Evolutionary conservation across 2,888 invertebrate genomes (phyloP).

Genomic region (Spilosoma lubricipeda): DNA sequence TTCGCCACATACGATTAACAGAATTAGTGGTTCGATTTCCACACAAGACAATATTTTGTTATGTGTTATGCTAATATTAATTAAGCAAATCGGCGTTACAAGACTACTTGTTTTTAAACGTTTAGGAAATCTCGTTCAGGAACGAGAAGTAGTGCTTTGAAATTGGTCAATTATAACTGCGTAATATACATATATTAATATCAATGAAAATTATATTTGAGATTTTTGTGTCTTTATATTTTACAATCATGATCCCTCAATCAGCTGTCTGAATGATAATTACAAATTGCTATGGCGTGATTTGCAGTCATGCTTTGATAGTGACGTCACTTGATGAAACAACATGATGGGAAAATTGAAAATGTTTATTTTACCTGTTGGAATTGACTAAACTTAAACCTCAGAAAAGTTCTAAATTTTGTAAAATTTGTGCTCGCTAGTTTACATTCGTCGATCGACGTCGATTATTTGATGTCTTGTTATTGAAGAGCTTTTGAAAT

Average conservation of each 20-base stretch:
- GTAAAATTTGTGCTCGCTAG: too few relatives aligned
- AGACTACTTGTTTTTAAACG: neutral
- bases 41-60: neutral
- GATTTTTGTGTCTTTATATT: constrained; percentile 18
- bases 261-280: constrained; percentile 40
- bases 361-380: neutral
- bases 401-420: neutral
- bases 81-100: neutral
- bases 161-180: constrained; percentile 5
- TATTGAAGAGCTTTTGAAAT: neutral
- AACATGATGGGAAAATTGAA: constrained; percentile 14
- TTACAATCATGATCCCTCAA: constrained; percentile 25
- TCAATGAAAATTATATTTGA: constrained; percentile 7
- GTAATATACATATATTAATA: constrained; percentile 8
- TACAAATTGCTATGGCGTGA: constrained; percentile 45
- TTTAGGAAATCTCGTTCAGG: neutral
- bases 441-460: too few relatives aligned
- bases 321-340: constrained; percentile 31
- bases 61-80: neutral
- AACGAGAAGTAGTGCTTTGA: neutral
- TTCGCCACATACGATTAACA: neutral
- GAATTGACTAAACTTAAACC: neutral
- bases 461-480: neutral
- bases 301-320: constrained; percentile 40
- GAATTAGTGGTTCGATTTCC: neutral